phyloP scores from a whole-genome alignment of 2,113 vertebrate species.

The Anarhynchus alexandrinus region DNA sequence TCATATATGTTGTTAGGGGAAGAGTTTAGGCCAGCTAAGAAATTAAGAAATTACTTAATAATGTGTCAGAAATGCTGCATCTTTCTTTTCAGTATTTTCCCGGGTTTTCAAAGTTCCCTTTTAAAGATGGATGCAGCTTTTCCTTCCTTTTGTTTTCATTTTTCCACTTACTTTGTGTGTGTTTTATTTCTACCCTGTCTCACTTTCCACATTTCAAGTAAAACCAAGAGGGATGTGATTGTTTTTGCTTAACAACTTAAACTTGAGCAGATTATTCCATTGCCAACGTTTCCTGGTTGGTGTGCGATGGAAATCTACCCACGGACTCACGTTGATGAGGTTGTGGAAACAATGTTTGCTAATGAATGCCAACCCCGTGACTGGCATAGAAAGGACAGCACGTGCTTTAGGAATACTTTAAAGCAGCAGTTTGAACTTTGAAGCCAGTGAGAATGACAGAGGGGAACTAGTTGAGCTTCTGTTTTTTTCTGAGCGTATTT shows the following conservation, averaged over 20 bases:
- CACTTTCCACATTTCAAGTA: fast-evolving
- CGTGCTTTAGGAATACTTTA: not conserved
- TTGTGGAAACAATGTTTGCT: not conserved
- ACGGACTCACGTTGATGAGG: fast-evolving
- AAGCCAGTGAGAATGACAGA: not conserved
- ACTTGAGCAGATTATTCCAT: not conserved
- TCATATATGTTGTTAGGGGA: not conserved
- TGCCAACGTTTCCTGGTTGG: not conserved
- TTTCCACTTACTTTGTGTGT: not conserved
- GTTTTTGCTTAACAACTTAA: not conserved
- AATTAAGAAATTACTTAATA: not conserved
- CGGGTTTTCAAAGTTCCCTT: not conserved
- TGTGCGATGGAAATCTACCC: not conserved
- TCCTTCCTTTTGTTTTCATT: not conserved
- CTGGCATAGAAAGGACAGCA: not conserved
- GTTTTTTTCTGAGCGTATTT: not conserved
- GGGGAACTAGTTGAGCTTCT: not conserved
- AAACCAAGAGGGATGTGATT: not conserved
- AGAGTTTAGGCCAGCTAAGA: not conserved
- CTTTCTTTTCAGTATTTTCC: not conserved
- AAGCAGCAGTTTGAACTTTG: not conserved
- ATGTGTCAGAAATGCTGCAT: not conserved
- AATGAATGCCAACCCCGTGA: not conserved
- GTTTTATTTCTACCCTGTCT: not conserved
- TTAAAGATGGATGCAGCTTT: not conserved